Evolutionary conservation across 1,140 invertebrate species (phyloP).

Genomic region (Physella acuta): DNA sequence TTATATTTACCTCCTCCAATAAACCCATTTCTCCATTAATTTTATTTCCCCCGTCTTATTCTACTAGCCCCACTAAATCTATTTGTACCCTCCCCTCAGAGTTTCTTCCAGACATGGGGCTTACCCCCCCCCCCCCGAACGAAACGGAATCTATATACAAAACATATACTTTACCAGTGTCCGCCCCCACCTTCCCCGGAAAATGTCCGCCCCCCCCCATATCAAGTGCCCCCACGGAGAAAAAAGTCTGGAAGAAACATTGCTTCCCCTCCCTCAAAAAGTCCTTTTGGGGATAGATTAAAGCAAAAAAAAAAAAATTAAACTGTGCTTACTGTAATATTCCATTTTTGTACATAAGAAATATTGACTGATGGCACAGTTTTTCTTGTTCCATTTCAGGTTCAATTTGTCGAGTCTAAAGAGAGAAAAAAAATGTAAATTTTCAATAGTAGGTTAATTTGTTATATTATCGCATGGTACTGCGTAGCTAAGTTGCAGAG

Average conservation of each 20-base stretch:
- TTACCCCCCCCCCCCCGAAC: too few relatives aligned
- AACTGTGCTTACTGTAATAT: neutral
- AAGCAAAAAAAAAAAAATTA: neutral
- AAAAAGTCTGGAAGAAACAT: too few relatives aligned
- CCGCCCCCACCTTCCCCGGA: too few relatives aligned
- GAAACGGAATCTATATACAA: too few relatives aligned
- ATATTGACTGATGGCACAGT: neutral
- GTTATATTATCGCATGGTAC: neutral
- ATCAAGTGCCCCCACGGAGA: too few relatives aligned
- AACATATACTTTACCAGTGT: neutral
- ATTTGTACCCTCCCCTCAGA: too few relatives aligned
- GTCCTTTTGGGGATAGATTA: neutral
- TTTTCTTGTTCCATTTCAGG: neutral
- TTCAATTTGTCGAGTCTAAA: neutral
- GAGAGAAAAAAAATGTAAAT: neutral
- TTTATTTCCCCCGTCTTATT: too few relatives aligned
- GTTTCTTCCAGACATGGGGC: too few relatives aligned
- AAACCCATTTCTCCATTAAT: too few relatives aligned
- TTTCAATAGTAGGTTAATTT: neutral
- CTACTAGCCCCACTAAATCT: too few relatives aligned
- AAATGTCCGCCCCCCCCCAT: too few relatives aligned
- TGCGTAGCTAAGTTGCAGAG: neutral
- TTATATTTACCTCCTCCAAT: too few relatives aligned
- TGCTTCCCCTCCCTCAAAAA: neutral
- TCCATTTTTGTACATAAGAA: neutral